These are phyloP conservation scores for Glyptemys insculpta DNA, from an alignment of 2,797 vertebrate species.

Conservation along the genomic window DNA sequence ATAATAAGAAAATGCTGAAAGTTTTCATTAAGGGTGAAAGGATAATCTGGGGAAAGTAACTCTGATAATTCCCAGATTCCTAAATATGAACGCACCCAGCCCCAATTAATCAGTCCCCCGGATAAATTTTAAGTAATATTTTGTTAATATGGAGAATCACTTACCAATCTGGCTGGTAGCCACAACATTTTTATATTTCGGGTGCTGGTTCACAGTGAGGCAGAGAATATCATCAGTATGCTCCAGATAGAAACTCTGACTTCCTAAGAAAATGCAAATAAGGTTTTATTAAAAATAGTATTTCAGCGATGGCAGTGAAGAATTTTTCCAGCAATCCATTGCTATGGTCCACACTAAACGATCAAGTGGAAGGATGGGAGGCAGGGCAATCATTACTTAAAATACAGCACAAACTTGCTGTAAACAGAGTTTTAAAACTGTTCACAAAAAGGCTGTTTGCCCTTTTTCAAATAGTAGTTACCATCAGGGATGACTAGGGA, in stretches of 20 bases:
- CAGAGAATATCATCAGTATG: conserved; percentile 98
- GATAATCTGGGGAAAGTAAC: background rate
- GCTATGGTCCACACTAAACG: accelerated
- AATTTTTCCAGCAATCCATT: background rate
- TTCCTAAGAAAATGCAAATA: conserved; percentile 83
- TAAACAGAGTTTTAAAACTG: background rate
- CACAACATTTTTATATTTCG: conserved; percentile 95
- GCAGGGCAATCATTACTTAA: accelerated
- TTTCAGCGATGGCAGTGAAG: background rate
- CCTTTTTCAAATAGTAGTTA: background rate
- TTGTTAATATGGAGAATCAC: conserved; percentile 47
- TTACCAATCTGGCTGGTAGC: conserved; percentile 98
- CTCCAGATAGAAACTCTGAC: conserved; percentile 97
- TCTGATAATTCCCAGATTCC: background rate
- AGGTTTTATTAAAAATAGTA: background rate
- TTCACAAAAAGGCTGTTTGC: background rate
- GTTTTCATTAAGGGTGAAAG: background rate
- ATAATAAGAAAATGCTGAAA: background rate
- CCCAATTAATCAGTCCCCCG: background rate
- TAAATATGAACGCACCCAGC: background rate
- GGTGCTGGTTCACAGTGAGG: conserved; percentile 97
- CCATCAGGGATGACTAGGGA: background rate
- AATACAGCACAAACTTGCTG: background rate
- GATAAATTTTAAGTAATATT: background rate
- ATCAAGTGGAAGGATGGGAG: accelerated